Evolutionary conservation across 2,797 vertebrate genomes (phyloP).

Genomic region (Cynodonichthys magdalenae): DNA sequence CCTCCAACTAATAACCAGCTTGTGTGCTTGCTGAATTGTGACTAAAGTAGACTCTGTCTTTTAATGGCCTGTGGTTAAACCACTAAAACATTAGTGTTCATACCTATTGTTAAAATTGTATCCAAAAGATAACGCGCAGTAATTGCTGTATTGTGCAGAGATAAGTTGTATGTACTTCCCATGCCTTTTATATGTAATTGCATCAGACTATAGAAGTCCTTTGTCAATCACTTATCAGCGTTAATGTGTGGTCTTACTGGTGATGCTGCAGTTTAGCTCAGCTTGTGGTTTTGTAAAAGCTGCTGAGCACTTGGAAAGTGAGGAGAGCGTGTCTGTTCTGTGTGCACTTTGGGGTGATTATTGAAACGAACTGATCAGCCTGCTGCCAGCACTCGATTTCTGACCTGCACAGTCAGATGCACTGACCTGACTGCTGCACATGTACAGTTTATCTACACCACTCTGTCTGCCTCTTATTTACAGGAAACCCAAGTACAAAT

Average conservation of each 20-base stretch:
- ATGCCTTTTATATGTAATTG: constrained; percentile 24
- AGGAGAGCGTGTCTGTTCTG: constrained; percentile 40
- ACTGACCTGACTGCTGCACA: constrained; percentile 9
- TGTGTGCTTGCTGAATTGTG: not conserved
- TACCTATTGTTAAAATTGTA: not conserved
- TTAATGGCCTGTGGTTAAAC: constrained; percentile 15
- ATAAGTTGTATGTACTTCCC: constrained; percentile 10
- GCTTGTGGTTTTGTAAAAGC: constrained; percentile 50
- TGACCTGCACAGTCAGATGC: constrained; percentile 30
- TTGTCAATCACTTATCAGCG: constrained; percentile 43
- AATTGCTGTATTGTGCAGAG: not conserved
- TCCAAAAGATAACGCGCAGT: constrained; percentile 8
- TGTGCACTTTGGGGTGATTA: constrained; percentile 61
- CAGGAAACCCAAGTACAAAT: too few species aligned
- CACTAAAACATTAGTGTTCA: constrained; percentile 6
- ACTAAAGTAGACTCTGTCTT: constrained; percentile 3
- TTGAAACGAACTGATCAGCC: constrained; percentile 52
- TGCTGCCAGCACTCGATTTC: constrained; percentile 39
- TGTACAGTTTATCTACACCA: constrained; percentile 1
- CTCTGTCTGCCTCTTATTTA: not conserved
- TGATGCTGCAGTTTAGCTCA: constrained; percentile 56
- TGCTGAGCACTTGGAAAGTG: constrained; percentile 63
- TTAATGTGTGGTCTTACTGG: constrained; percentile 31
- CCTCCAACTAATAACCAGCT: not conserved
- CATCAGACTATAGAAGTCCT: constrained; percentile 39